Base-by-base conservation (phyloP, 2,113 vertebrate species). In the Miniopterus natalensis region DNA sequence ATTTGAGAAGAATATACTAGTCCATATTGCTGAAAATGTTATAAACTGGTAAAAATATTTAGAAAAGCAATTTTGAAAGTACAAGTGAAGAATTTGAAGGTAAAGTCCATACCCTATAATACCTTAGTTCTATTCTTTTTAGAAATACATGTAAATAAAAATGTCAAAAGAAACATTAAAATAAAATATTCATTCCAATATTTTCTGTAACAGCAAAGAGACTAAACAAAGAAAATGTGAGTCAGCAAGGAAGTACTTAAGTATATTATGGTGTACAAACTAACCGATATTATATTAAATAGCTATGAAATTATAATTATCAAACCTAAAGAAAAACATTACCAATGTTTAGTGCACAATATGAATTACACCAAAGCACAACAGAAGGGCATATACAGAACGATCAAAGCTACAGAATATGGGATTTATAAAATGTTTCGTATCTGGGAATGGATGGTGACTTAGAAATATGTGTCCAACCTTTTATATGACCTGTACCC, bases 11-110 rank as follows among this genome's bases (percentile, higher is more conserved):
- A 85, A 84, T 92, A 15, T 70, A 4, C 23, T 18, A 75, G 51
- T 36, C 21, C 25, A 51, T 13, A 51, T 15, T 84, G 18, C 31
- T 80, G 5, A 79, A 68, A 68, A 57, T 59, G n/a, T 4, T 70
- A 10, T 27, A 94, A 73, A 47, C 25, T 75, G 15, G 5, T 77
- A 75, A 55, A 66, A 89, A 36, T 55, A 15, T 63, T 81, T 92
- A 57, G 20, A 36, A 85, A 57, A 77, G 23, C 14, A 88, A 79
- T 77, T 75, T 65, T 20, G 85, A 89, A 89, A 84, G 20, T 27
- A 65, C 20, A 5, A 77, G 4, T 45, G 20, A 74, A 79, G 15
- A 31, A 63, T 85, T 15, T 65, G 21, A 71, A 88, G 20, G 31
- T 14, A 59, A 81, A 94, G 4, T 27, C 6, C 2, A 57, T 42